These are phyloP conservation scores for Furcula furcula DNA, from an alignment of 2,888 invertebrate species.

Conservation along the genomic window DNA sequence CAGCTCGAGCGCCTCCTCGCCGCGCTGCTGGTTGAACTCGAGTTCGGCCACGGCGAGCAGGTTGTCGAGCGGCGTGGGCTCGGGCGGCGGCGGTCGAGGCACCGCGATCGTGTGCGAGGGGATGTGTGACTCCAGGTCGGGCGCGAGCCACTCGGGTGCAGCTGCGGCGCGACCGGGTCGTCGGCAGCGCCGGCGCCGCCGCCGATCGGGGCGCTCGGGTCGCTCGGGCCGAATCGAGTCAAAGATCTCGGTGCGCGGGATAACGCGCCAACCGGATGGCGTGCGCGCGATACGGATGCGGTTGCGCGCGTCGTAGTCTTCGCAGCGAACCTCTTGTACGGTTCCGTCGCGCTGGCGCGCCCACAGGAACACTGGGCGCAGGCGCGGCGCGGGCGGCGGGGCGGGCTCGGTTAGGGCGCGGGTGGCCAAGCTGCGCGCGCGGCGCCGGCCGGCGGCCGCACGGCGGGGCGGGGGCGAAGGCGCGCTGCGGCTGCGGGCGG, in stretches of 20 bases:
- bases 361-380: slow-evolving; percentile 93
- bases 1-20: slow-evolving; percentile 54
- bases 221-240: slow-evolving; percentile 63
- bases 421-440: slow-evolving; percentile 65
- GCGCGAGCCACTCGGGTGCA: slow-evolving; percentile 56
- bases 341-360: slow-evolving; percentile 89
- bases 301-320: slow-evolving; percentile 93
- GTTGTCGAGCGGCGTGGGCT: slow-evolving; percentile 82
- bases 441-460: slow-evolving; percentile 72
- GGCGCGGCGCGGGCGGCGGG: slow-evolving; percentile 82
- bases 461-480: slow-evolving; percentile 49
- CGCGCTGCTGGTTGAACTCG: slow-evolving; percentile 83
- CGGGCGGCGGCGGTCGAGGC: slow-evolving; percentile 53
- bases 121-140: slow-evolving; percentile 83
- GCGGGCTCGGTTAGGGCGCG: slow-evolving; percentile 42
- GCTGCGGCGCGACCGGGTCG: slow-evolving; percentile 31
- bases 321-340: slow-evolving; percentile 92
- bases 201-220: slow-evolving; percentile 38
- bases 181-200: slow-evolving; percentile 38
- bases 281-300: slow-evolving; percentile 92
- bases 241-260: slow-evolving; percentile 87
- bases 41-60: slow-evolving; percentile 84
- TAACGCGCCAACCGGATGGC: slow-evolving; percentile 90
- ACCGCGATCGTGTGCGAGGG: slow-evolving; percentile 84
- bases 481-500: slow-evolving; percentile 55